A percentile compares a stretch with the other conserved stretches of the same genome.
These are phyloP conservation scores for Holotrichia oblita DNA, from an alignment of 1,140 invertebrate genomes.

Conservation along the genomic window DNA sequence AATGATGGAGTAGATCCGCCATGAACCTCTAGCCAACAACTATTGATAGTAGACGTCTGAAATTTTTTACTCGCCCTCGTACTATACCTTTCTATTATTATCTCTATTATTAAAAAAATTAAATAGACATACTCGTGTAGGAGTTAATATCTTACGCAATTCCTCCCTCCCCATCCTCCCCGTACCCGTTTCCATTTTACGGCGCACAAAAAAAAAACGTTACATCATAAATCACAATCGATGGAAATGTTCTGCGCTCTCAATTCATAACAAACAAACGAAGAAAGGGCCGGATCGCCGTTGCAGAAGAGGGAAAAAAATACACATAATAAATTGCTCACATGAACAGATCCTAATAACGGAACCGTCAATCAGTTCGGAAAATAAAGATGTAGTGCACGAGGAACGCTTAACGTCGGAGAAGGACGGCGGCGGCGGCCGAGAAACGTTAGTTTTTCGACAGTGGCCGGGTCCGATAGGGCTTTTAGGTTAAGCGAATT, in stretches of 20 bases:
- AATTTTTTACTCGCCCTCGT: background rate
- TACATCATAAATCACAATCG: constrained; percentile 9
- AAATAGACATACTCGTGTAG: background rate
- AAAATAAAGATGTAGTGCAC: constrained; percentile 3
- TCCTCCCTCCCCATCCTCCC: background rate
- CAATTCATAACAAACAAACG: constrained; percentile 20
- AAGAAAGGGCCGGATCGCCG: background rate
- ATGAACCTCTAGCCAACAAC: too few relatives aligned
- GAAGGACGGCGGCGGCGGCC: background rate
- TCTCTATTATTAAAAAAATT: background rate
- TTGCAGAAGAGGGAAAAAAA: background rate
- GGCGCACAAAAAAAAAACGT: background rate
- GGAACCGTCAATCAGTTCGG: constrained; percentile 19
- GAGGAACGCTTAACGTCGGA: background rate
- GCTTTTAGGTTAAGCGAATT: constrained; percentile 32
- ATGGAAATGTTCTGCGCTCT: background rate
- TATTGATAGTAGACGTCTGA: too few relatives aligned
- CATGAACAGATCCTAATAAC: constrained; percentile 36
- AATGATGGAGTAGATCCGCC: too few relatives aligned
- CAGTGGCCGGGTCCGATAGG: background rate
- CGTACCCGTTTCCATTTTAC: too few relatives aligned
- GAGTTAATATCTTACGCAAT: background rate
- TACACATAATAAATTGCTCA: constrained; percentile 34
- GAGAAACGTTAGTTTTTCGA: constrained; percentile 4
- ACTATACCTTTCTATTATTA: background rate